Conservation (phyloP, 2,888 invertebrate genomes). For the Sisyra nigra region DNA sequence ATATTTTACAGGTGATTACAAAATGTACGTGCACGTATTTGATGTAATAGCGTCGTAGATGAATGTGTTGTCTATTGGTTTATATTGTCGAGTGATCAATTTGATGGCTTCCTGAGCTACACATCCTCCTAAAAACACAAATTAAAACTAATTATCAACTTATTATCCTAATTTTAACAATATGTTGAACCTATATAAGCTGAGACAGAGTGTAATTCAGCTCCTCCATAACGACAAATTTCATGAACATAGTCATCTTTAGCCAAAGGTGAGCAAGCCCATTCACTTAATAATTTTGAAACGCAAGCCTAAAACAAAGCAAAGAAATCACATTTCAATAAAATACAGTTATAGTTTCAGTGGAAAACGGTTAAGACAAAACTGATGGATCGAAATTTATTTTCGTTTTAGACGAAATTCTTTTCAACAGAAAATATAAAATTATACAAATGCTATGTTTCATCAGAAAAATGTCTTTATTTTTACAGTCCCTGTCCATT, state of each 20-base stretch:
- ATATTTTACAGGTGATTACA: slow-evolving; percentile 33
- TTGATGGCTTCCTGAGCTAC: slow-evolving; percentile 95
- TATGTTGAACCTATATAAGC: slow-evolving; percentile 74
- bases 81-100: slow-evolving; percentile 87
- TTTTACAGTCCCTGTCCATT: too few species aligned
- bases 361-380: too few species aligned
- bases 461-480: too few species aligned
- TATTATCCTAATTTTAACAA: too few species aligned
- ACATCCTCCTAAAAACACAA: slow-evolving; percentile 50
- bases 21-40: slow-evolving; percentile 63
- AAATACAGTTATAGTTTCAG: too few species aligned
- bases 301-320: slow-evolving; percentile 25
- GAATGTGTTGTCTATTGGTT: slow-evolving; percentile 89
- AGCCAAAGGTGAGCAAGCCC: slow-evolving; percentile 57
- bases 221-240: slow-evolving; percentile 87
- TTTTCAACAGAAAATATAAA: too few species aligned
- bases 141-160: too few species aligned
- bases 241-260: slow-evolving; percentile 92
- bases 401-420: too few species aligned
- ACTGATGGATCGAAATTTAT: too few species aligned
- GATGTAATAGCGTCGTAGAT: slow-evolving; percentile 89
- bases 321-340: too few species aligned
- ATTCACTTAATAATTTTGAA: slow-evolving; percentile 51
- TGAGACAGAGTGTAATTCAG: slow-evolving; percentile 87
- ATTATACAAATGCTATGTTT: too few species aligned